phyloP scores from a whole-genome alignment of 2,888 invertebrate genomes.

The Tryphoninae sp. region DNA sequence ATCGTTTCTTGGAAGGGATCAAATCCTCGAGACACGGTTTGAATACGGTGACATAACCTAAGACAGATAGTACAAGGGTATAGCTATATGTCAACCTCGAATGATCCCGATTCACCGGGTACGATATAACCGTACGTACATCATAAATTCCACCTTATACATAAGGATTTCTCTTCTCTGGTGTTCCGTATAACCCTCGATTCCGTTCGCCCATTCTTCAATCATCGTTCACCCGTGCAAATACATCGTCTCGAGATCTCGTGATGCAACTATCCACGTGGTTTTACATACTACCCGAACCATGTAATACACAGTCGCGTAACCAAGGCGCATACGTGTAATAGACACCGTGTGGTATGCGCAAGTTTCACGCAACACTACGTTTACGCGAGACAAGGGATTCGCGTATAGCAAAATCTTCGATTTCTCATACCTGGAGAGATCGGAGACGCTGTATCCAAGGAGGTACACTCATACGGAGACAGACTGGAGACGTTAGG shows the following conservation, averaged over 20 bases:
- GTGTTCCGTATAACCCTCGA: conserved; percentile 20
- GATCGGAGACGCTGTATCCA: neutral
- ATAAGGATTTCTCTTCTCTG: conserved; percentile 36
- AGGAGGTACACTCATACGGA: neutral
- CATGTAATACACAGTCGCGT: conserved; percentile 34
- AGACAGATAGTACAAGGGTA: neutral
- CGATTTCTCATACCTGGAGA: conserved; percentile 31
- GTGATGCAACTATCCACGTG: conserved; percentile 35
- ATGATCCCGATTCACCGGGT: conserved; percentile 13
- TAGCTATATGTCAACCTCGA: conserved; percentile 36
- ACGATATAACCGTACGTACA: conserved; percentile 3
- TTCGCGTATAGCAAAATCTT: conserved; percentile 22
- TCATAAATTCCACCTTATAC: conserved; percentile 30
- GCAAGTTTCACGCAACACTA: neutral
- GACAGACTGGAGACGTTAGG: neutral
- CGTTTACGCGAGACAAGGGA: conserved; percentile 1
- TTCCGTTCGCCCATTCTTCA: conserved; percentile 46
- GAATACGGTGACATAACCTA: neutral
- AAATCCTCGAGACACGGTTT: conserved; percentile 6
- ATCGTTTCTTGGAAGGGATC: neutral
- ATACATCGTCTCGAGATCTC: conserved; percentile 47
- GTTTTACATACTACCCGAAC: neutral
- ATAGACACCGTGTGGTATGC: neutral
- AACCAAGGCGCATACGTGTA: neutral
- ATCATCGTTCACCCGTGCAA: conserved; percentile 53